A percentile compares a stretch with the other conserved stretches of the same genome.
Conservation (phyloP, 2,888 invertebrate species). For the Cremastinae sp. region DNA sequence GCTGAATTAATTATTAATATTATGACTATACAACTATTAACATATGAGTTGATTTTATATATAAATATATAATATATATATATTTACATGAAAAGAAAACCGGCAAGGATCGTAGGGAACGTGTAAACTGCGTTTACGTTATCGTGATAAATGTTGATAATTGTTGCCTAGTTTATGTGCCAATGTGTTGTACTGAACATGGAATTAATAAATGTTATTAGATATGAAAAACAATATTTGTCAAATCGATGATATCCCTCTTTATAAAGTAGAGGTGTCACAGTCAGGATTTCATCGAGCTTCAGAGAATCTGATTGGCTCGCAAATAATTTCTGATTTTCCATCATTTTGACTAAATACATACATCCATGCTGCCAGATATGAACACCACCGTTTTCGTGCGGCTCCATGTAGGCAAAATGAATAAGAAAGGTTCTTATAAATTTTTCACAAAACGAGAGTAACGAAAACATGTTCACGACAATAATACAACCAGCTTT, state of each 20-base stretch:
- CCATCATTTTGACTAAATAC: too few species aligned
- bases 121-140: constrained; percentile 69
- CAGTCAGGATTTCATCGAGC: background rate
- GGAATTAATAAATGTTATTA: constrained; percentile 75
- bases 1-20: constrained; percentile 64
- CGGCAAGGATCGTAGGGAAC: constrained; percentile 64
- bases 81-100: constrained; percentile 64
- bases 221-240: constrained; percentile 51
- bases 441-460: too few species aligned
- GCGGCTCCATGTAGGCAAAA: too few species aligned
- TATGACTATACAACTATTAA: constrained; percentile 63
- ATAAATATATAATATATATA: constrained; percentile 65
- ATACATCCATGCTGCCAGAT: too few species aligned
- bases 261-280: background rate
- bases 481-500: too few species aligned
- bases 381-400: too few species aligned
- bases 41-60: constrained; percentile 71
- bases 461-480: too few species aligned
- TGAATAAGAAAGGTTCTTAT: too few species aligned
- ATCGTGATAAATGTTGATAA: constrained; percentile 76
- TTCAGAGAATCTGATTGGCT: too few species aligned
- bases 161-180: constrained; percentile 77
- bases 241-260: background rate
- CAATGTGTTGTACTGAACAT: constrained; percentile 73
- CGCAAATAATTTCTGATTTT: too few species aligned